These are phyloP conservation scores for Dolichopus griseipennis DNA, from an alignment of 2,888 invertebrate genomes.

Conservation along the genomic window DNA sequence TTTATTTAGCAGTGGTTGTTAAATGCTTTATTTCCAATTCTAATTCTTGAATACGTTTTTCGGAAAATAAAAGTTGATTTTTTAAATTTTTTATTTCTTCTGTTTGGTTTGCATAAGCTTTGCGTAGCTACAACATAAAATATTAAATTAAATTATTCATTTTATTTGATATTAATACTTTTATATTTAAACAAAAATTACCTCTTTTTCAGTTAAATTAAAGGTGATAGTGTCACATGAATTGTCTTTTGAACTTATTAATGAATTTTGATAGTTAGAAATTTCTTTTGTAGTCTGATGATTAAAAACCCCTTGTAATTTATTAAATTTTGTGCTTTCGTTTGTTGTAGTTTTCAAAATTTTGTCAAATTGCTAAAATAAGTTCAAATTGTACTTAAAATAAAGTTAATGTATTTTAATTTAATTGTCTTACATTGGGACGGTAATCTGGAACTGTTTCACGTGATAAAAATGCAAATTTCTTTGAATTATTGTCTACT, in stretches of 20 bases:
- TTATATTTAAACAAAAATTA: constrained; percentile 13
- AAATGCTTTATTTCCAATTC: constrained; percentile 58
- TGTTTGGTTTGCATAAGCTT: constrained; percentile 67
- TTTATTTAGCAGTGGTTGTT: not conserved
- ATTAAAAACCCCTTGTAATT: constrained; percentile 67
- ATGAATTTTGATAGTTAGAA: constrained; percentile 26
- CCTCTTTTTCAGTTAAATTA: constrained; percentile 25
- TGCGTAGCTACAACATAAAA: constrained; percentile 51
- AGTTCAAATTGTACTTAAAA: no score
- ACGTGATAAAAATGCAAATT: constrained; percentile 77
- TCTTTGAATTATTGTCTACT: constrained; percentile 66
- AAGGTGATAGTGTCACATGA: constrained; percentile 24
- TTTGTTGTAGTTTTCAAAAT: constrained; percentile 66
- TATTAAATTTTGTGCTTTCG: constrained; percentile 72
- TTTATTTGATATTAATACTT: no score
- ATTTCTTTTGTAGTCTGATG: constrained; percentile 44
- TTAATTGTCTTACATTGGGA: constrained; percentile 36
- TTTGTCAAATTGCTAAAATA: constrained; percentile 48
- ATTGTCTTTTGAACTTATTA: constrained; percentile 20
- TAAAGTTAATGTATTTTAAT: no score
- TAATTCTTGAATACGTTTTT: constrained; percentile 68
- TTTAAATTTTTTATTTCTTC: constrained; percentile 71
- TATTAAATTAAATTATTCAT: no score
- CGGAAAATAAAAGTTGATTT: constrained; percentile 68
- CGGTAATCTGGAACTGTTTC: constrained; percentile 82